Evolutionary conservation across 2,888 invertebrate genomes (phyloP), one percentile per base, ranked within the genome.

Genomic region (Ctenicera cuprea): DNA sequence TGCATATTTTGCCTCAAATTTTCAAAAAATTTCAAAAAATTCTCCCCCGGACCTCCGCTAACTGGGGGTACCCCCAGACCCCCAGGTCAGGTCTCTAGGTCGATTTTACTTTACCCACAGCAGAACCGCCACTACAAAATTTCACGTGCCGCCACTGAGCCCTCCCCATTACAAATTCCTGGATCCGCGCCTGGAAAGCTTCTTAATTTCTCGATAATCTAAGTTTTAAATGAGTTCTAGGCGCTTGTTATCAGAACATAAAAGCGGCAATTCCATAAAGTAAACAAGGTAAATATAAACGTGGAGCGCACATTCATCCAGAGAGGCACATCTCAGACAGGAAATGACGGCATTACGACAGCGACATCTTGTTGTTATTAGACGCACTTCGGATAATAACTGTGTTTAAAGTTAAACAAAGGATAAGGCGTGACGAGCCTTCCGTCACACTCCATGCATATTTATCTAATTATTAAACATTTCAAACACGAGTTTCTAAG

Each of bases 401-500:
- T 73, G 69, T 76, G 73, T 76, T 77, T 76, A 72, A 75, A 69
- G 66, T 74, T 76, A 70, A 77, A 77, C 77, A 76, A 77, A 77
- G 77, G 76, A 76, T 73, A 71, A 73, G 76, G 77, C 74, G 77
- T 76, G 75, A 72, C 77, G 59, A 76, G 64, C 63, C 72, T 76
- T 77, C 76, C 77, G 76, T 72, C 70, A 71, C 74, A 73, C 70
- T 71, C 61, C 62, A 33, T 69, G 73, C 59, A 69, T 59, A 65
- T 73, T 73, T 69, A 65, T 59, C 48, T 73, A 73, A 69, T 73
- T 73, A 64, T 59, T 73, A 64, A 65, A 22, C 64, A 65, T 65
- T 65, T 38, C 38, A 57, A 52, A 72, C 50, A 57, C 54, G 71
- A 71, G 54, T 57, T 71, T 64, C 54, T 37, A 59, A 45, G 63